phyloP scores from a whole-genome alignment of 2,113 vertebrate species.

The Elephas maximus region DNA sequence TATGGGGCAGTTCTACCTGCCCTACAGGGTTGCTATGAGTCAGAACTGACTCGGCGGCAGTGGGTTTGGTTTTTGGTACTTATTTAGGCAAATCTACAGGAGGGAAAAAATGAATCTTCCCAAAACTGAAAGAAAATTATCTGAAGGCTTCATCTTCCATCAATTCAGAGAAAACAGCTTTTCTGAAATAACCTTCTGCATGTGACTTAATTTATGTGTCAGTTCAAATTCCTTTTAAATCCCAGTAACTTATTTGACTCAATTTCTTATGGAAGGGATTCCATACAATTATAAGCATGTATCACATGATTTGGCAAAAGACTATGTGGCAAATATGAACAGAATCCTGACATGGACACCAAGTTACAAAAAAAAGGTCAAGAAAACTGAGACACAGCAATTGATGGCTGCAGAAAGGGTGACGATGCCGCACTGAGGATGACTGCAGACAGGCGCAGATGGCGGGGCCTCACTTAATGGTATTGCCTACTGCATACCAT shows the following conservation, averaged over 20 bases:
- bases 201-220: constrained; percentile 35
- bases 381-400: background rate
- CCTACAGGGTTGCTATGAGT: too few relatives aligned
- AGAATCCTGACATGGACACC: constrained; percentile 51
- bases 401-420: background rate
- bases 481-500: background rate
- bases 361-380: background rate
- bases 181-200: background rate
- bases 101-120: background rate
- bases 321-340: constrained; percentile 49
- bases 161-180: constrained; percentile 56
- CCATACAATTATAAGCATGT: constrained; percentile 12
- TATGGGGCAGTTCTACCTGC: too few relatives aligned
- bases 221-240: constrained; percentile 74
- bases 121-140: constrained; percentile 59
- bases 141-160: constrained; percentile 56
- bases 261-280: constrained; percentile 63
- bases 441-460: constrained; percentile 64
- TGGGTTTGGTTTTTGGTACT: too few relatives aligned
- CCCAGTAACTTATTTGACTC: constrained; percentile 55
- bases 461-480: background rate
- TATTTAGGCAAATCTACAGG: constrained; percentile 1
- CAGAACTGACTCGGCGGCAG: too few relatives aligned
- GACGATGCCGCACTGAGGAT: background rate
- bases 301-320: constrained; percentile 46